These are phyloP conservation scores for Drosophila greeni DNA, from an alignment of 2,888 invertebrate species.

Conservation along the genomic window DNA sequence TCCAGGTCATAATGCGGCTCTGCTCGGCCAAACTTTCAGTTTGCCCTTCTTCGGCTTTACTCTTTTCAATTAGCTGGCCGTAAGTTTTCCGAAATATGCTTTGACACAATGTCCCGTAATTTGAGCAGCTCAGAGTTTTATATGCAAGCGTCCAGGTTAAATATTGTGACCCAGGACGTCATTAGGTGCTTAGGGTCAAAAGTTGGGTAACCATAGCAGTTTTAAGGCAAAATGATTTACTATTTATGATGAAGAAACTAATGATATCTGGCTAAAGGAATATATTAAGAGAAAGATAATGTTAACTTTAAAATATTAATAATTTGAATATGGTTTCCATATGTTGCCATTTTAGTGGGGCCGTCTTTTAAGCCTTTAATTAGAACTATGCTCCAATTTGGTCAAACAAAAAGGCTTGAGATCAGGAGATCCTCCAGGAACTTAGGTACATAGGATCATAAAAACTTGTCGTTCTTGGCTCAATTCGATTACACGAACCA, in stretches of 20 bases:
- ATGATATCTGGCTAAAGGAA: neutral
- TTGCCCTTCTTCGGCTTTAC: constrained; percentile 17
- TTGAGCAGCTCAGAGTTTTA: constrained; percentile 9
- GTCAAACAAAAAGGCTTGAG: no score
- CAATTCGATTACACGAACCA: constrained; percentile 15
- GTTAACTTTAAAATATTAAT: no score
- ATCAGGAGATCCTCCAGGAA: neutral
- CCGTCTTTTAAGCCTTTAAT: no score
- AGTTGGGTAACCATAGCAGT: neutral
- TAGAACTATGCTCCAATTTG: no score
- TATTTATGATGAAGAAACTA: neutral
- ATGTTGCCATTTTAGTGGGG: no score
- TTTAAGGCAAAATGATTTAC: no score
- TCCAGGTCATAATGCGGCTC: constrained; percentile 18
- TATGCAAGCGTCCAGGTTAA: neutral
- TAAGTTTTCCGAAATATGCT: constrained; percentile 31
- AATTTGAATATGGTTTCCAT: no score
- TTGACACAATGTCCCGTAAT: constrained; percentile 40
- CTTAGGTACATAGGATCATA: neutral
- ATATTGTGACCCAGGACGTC: neutral
- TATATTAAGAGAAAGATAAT: no score
- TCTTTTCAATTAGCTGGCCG: constrained; percentile 51
- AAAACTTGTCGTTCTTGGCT: neutral
- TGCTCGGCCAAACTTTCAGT: constrained; percentile 22
- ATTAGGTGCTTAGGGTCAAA: neutral